These are phyloP conservation scores for Syngnathus scovelli DNA, from an alignment of 2,113 vertebrate genomes.

Conservation along the genomic window DNA sequence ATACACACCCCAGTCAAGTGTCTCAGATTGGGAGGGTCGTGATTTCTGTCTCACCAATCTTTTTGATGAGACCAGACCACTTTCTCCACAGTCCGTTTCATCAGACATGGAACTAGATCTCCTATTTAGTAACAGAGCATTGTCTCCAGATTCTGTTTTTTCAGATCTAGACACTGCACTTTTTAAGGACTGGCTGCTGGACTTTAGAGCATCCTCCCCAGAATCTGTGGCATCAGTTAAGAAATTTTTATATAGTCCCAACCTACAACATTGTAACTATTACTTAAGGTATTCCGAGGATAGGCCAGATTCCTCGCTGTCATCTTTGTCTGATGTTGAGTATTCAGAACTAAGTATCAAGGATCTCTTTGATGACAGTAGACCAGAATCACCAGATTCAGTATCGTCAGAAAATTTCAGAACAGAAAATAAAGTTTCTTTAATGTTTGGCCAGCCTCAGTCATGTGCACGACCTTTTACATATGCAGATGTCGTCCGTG, in stretches of 20 bases:
- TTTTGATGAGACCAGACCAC: not conserved
- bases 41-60: conserved; percentile 4
- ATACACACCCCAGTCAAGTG: not conserved
- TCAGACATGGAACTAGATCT: not conserved
- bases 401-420: not conserved
- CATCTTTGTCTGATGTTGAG: conserved; percentile 7
- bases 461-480: no score
- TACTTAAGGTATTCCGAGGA: conserved; percentile 10
- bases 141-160: conserved; percentile 21
- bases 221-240: conserved; percentile 26
- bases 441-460: no score
- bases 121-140: not conserved
- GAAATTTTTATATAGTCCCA: not conserved
- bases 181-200: not conserved
- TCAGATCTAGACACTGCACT: conserved; percentile 6
- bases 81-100: no score
- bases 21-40: conserved; percentile 6
- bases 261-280: conserved; percentile 28
- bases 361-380: not conserved
- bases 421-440: no score
- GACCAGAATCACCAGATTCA: not conserved
- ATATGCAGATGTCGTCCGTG: no score
- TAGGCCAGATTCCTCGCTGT: conserved; percentile 1
- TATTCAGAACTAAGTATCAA: conserved; percentile 1
- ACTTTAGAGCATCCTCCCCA: conserved; percentile 25